These are phyloP conservation scores for Merodon equestris DNA, from an alignment of 2,888 invertebrate genomes.

Conservation along the genomic window DNA sequence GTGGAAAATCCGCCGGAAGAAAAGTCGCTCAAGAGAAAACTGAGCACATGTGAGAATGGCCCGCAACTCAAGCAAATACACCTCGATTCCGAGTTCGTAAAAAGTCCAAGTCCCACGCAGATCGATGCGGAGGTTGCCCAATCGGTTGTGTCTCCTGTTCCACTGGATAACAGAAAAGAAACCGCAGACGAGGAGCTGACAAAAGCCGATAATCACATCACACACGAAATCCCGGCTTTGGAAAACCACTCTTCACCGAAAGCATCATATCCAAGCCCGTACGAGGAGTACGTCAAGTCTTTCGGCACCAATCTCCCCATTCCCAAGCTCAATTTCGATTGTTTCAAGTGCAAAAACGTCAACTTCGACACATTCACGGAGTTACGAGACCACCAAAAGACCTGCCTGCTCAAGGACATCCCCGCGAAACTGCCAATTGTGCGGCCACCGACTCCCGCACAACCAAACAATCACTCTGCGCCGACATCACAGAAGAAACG, in stretches of 20 bases:
- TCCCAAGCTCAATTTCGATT: slow-evolving; percentile 80
- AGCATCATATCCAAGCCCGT: slow-evolving; percentile 7
- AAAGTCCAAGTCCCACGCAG: neutral
- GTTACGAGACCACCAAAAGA: slow-evolving; percentile 85
- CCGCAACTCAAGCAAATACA: slow-evolving; percentile 69
- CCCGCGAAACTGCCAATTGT: slow-evolving; percentile 14
- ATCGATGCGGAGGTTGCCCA: neutral
- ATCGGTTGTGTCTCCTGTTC: neutral
- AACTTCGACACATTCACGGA: slow-evolving; percentile 84
- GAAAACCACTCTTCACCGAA: neutral
- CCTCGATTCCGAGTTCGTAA: slow-evolving; percentile 39
- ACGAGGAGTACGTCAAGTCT: slow-evolving; percentile 18
- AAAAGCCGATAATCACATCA: neutral
- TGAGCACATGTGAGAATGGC: slow-evolving; percentile 66
- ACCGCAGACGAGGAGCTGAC: neutral
- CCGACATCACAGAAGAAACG: slow-evolving; percentile 77
- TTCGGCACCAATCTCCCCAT: slow-evolving; percentile 20
- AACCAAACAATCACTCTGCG: too few species aligned
- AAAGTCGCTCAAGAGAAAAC: slow-evolving; percentile 71
- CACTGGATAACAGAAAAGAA: neutral
- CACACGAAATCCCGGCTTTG: neutral
- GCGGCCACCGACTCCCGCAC: neutral
- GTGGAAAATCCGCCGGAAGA: neutral
- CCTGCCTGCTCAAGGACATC: slow-evolving; percentile 74
- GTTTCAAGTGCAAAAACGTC: slow-evolving; percentile 85